Evolutionary conservation across 2,113 vertebrate species (phyloP).

Genomic region (Microtus ochrogaster): DNA sequence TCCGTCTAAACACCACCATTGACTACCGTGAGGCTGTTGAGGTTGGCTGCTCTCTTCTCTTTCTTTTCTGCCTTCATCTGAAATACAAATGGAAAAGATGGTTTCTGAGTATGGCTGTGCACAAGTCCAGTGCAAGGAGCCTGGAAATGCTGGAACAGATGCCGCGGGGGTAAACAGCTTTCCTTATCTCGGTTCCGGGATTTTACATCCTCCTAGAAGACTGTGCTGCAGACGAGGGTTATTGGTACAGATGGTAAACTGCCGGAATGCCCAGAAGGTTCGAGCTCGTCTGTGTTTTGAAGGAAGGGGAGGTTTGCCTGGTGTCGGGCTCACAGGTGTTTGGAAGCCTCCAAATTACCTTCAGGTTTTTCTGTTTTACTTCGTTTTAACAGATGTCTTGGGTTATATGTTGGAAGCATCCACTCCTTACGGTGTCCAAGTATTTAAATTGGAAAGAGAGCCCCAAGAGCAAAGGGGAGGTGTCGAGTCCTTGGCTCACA

Average conservation of each 20-base stretch:
- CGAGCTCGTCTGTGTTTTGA: conserved; percentile 86
- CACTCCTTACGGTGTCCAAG: conserved; percentile 83
- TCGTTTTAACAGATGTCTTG: conserved; percentile 84
- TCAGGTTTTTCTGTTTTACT: conserved; percentile 79
- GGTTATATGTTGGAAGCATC: conserved; percentile 77
- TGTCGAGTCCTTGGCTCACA: conserved; percentile 81
- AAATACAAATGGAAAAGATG: conserved; percentile 71
- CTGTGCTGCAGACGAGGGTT: conserved; percentile 82
- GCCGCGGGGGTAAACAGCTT: conserved; percentile 87
- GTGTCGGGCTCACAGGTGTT: conserved; percentile 88
- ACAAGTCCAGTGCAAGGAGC: conserved; percentile 78
- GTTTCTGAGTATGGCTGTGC: conserved; percentile 75
- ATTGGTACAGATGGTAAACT: conserved; percentile 89
- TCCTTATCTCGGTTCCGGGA: conserved; percentile 84
- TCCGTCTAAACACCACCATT: conserved; percentile 50
- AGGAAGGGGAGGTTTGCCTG: conserved; percentile 83
- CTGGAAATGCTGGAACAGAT: conserved; percentile 84
- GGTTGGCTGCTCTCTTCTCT: conserved; percentile 33
- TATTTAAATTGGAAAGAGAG: conserved; percentile 78
- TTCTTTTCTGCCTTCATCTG: conserved; percentile 69
- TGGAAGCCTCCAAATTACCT: conserved; percentile 82
- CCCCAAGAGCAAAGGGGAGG: conserved; percentile 81
- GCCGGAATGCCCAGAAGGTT: conserved; percentile 89
- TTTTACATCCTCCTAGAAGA: conserved; percentile 88
- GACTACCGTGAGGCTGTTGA: conserved; percentile 66